phyloP scores from a whole-genome alignment of 2,888 invertebrate genomes.

The Pheosia tremula region DNA sequence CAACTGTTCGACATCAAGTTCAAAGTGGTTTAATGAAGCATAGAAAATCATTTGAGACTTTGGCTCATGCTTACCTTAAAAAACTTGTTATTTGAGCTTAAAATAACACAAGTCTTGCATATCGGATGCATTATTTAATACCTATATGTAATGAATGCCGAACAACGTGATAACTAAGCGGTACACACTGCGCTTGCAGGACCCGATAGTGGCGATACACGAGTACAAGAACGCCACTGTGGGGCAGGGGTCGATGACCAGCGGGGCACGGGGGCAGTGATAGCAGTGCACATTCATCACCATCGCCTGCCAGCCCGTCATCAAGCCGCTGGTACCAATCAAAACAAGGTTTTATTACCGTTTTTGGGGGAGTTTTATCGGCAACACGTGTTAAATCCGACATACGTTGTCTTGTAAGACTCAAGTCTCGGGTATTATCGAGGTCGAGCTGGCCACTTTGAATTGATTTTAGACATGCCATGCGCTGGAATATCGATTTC shows the following conservation, averaged over 20 bases:
- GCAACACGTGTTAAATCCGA: conserved; percentile 6
- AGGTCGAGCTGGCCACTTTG: not conserved
- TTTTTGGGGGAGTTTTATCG: conserved; percentile 8
- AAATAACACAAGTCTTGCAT: not conserved
- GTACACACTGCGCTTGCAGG: not conserved
- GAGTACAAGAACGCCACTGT: conserved; percentile 16
- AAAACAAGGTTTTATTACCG: not conserved
- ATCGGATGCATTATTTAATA: not conserved
- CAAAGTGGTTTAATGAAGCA: too few species aligned
- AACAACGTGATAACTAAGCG: not conserved
- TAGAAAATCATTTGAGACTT: too few species aligned
- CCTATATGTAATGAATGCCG: not conserved
- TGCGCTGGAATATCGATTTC: not conserved
- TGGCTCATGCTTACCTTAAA: too few species aligned
- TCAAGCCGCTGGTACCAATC: not conserved
- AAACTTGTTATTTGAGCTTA: too few species aligned
- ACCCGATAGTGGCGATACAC: not conserved
- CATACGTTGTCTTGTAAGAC: not conserved
- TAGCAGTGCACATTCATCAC: conserved; percentile 3
- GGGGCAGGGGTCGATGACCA: conserved; percentile 35
- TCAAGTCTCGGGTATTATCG: not conserved
- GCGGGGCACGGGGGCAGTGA: conserved; percentile 13
- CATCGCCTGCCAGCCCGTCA: conserved; percentile 10
- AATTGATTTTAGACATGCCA: not conserved
- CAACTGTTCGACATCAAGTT: too few species aligned